Percentiles rank a stretch among this genome's conserved stretches.
Conservation (phyloP, 2,113 vertebrate genomes). For the Nibea albiflora region DNA sequence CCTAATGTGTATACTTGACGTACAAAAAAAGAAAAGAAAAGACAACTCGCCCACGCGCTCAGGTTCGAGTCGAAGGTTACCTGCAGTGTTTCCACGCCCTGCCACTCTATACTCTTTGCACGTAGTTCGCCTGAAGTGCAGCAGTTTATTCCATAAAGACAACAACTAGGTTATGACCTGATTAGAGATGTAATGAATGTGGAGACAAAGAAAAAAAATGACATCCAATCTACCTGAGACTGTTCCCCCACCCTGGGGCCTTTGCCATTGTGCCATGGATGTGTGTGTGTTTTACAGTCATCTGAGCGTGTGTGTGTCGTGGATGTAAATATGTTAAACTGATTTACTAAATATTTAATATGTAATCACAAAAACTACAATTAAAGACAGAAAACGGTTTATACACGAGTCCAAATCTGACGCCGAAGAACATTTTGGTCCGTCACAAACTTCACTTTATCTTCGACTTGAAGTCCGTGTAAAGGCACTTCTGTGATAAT, state of each 20-base stretch:
- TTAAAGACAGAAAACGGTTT: background rate
- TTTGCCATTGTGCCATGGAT: constrained; percentile 41
- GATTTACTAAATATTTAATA: background rate
- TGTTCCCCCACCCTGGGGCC: constrained; percentile 36
- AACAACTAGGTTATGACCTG: constrained; percentile 65
- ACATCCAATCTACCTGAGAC: constrained; percentile 58
- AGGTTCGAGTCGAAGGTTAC: constrained; percentile 1
- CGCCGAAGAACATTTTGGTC: background rate
- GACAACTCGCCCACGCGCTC: constrained; percentile 14
- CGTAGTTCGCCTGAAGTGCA: constrained; percentile 40
- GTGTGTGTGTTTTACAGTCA: constrained; percentile 9
- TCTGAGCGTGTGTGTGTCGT: background rate
- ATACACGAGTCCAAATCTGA: background rate
- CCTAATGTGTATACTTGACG: constrained; percentile 33
- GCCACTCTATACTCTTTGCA: constrained; percentile 47
- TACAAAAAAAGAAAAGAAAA: background rate
- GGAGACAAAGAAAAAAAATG: constrained; percentile 40
- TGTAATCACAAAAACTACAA: background rate
- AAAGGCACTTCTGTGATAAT: too few species aligned
- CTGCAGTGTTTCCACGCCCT: constrained; percentile 54
- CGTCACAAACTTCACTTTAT: background rate
- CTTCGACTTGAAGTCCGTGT: background rate
- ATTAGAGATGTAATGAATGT: constrained; percentile 48
- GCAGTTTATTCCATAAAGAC: constrained; percentile 54
- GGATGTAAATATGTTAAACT: constrained; percentile 8